Base-by-base conservation (phyloP, 2,888 invertebrate species). In the Eupithecia centaureata region DNA sequence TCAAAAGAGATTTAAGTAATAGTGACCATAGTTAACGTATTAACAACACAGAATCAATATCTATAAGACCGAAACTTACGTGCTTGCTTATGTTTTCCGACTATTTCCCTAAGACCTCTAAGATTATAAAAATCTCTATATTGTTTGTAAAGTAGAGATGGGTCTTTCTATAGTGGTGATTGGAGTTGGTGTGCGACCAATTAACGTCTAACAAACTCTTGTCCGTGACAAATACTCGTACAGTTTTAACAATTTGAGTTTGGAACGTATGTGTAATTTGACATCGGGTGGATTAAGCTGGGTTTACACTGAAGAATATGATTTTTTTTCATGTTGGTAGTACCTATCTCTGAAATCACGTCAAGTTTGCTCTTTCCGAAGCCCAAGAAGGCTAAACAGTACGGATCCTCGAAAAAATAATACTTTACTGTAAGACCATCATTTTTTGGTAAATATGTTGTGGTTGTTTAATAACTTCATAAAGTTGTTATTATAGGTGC, bases 161-260 rank as follows among this genome's bases (percentile, higher is more conserved):
- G 80, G 58, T 83, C 82, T 71, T 25, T 63, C 69, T 77, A 73
- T 38, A 69, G n/a, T 82, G 86, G 89, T 77, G 69, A 70, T 72
- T 75, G 68, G 75, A 62, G 76, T 76, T 84, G 78, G 86, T 86
- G 86, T 83, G 86, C 83, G 89, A 90, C 87, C 91, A 91, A 92
- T 92, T 92, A 91, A 84, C 80, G 85, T 84, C 86, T 88, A 91
- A 90, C 90, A 89, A 91, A 91, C 89, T 89, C 85, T 85, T 76
- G 79, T 82, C 88, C 90, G 88, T 90, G 86, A 86, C 91, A 80
- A 92, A 92, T 90, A 82, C 86, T 92, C 92, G 87, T 91, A 92
- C 91, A 92, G 91, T 91, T 91, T 90, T 89, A 92, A 92, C 91
- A 90, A 91, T 92, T 92, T 78, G 82, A 86, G 82, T 87, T 87